A percentile compares a stretch with the other conserved stretches of the same genome.
Evolutionary conservation across 2,113 vertebrate species (phyloP).

Genomic region (Rhagologus leucostigma): DNA sequence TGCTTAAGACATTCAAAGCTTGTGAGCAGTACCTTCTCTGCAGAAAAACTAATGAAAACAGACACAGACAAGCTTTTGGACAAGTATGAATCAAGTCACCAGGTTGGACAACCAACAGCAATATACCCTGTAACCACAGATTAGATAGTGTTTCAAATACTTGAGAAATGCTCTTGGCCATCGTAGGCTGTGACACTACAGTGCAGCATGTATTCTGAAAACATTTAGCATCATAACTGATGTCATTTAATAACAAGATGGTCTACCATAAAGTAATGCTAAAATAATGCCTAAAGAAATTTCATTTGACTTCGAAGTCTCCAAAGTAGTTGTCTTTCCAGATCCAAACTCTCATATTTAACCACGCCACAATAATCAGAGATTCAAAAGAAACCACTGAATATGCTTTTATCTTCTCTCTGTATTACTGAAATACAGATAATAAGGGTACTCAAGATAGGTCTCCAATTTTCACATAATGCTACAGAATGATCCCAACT

Average conservation of each 20-base stretch:
- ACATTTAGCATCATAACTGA: neutral
- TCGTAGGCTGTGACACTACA: neutral
- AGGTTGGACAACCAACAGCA: neutral
- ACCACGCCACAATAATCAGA: neutral
- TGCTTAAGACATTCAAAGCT: neutral
- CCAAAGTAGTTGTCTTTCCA: neutral
- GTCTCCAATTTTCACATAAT: neutral
- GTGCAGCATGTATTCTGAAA: neutral
- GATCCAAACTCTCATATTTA: neutral
- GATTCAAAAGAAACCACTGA: neutral
- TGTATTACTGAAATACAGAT: neutral
- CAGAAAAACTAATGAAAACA: neutral
- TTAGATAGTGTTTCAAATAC: neutral
- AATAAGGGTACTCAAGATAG: neutral
- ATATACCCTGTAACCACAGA: neutral
- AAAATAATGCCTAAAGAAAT: neutral
- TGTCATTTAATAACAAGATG: neutral
- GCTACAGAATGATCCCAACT: fast-evolving
- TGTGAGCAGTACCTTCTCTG: neutral
- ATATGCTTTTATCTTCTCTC: neutral
- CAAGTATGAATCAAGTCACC: neutral
- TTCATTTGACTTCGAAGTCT: neutral
- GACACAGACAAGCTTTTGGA: neutral
- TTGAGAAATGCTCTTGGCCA: neutral
- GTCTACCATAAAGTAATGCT: neutral